Conservation (phyloP, 2,888 invertebrate species). For the Onchidella celtica region DNA sequence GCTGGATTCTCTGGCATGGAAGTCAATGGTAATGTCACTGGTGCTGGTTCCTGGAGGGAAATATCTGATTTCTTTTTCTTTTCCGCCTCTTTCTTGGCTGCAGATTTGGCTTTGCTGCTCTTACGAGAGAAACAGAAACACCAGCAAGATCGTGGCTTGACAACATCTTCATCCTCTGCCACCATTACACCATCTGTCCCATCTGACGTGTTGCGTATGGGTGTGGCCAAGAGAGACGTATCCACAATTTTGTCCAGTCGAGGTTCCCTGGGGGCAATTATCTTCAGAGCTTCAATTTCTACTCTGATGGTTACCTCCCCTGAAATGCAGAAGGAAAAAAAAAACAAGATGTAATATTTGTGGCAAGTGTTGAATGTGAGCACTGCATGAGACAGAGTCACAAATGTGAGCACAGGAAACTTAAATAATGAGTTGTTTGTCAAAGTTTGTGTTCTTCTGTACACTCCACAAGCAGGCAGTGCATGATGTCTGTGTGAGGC, state of each 20-base stretch:
- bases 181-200: conserved; percentile 53
- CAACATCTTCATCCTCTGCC: conserved; percentile 57
- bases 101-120: conserved; percentile 47
- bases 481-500: too few species aligned
- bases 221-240: conserved; percentile 54
- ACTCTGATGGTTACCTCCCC: conserved; percentile 74
- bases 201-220: conserved; percentile 28
- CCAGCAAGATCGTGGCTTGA: conserved; percentile 59
- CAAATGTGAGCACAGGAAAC: too few species aligned
- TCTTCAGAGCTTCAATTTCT: conserved; percentile 69
- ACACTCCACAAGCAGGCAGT: too few species aligned
- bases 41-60: background rate
- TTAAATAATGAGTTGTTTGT: too few species aligned
- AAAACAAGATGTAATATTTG: too few species aligned
- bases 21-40: background rate
- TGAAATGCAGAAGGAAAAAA: conserved; percentile 48
- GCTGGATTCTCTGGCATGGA: background rate
- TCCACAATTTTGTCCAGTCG: conserved; percentile 57
- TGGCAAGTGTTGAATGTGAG: too few species aligned
- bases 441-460: too few species aligned
- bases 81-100: conserved; percentile 49
- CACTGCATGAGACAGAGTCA: too few species aligned
- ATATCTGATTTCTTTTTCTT: conserved; percentile 47
- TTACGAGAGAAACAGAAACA: conserved; percentile 65
- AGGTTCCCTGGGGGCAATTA: conserved; percentile 65